Conservation (phyloP, 2,888 invertebrate genomes). For the Podotricha telesiphe region DNA sequence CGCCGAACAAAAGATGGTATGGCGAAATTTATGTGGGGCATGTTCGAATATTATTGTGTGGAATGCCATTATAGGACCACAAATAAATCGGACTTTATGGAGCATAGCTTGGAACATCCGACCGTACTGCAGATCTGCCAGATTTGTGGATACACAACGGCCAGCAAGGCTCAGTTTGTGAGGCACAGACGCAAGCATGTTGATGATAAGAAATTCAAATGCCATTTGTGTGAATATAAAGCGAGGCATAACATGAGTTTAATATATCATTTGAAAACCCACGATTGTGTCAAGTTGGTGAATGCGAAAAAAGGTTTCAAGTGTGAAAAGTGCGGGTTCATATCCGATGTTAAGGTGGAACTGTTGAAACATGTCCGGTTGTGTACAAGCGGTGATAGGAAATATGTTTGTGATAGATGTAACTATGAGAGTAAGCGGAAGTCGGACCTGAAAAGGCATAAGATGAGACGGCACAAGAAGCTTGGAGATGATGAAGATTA, state of each 20-base stretch:
- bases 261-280: constrained; percentile 64
- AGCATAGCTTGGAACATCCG: constrained; percentile 48
- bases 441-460: constrained; percentile 56
- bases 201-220: constrained; percentile 58
- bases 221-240: constrained; percentile 63
- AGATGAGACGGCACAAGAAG: constrained; percentile 46
- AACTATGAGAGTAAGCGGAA: constrained; percentile 52
- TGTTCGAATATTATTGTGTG: constrained; percentile 58
- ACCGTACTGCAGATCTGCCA: constrained; percentile 58
- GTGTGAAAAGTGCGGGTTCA: constrained; percentile 49
- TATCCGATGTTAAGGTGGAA: constrained; percentile 34
- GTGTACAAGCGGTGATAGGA: constrained; percentile 30
- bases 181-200: constrained; percentile 63
- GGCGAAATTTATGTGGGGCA: constrained; percentile 48
- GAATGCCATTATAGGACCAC: constrained; percentile 52
- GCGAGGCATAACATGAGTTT: constrained; percentile 67
- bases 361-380: constrained; percentile 40
- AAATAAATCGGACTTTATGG: constrained; percentile 43
- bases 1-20: background rate
- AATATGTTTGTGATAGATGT: constrained; percentile 53
- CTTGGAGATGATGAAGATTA: constrained; percentile 15
- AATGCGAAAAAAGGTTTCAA: constrained; percentile 32
- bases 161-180: constrained; percentile 55
- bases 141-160: constrained; percentile 60
- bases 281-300: constrained; percentile 42